Evolutionary conservation across 1,140 invertebrate species (phyloP), one percentile per base, ranked within the genome.

Genomic region (Himalopsyche phryganea): DNA sequence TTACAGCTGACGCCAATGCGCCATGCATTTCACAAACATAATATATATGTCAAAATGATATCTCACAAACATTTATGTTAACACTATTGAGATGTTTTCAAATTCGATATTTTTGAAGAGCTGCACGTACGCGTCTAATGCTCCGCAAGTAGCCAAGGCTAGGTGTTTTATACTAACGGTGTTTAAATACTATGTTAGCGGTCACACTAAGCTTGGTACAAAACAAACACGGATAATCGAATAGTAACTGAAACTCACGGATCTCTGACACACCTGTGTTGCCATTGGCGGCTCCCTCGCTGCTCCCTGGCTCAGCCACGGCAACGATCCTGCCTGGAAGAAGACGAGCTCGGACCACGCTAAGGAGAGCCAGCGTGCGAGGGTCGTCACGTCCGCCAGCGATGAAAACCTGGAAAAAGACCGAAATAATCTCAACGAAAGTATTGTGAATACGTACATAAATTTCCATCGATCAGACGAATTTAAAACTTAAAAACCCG

Each of bases 291-390:
- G 71, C 70, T 38, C 71, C 66, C n/a, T 63, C 45, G 9, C 77
- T 72, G 56, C 67, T 55, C 9, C 74, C 69, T 23, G 81, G 79
- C 67, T 89, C 85, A 13, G 83, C 81, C 1, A 90, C 75, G 1
- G 87, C 74, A 1, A 92, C 71, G 20, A 91, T 80, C 66, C 86
- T 81, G 41, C 85, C 86, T 0, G 89, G 86, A 50, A 91, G 77
- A 40, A 86, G 80, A 19, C 81, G 80, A 41, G 81, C 74, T 48
- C 85, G 81, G 18, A 89, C 83, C 20, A 84, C 84, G 55, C 80
- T 78, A 19, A 91, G 72, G 52, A 92, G 73, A 11, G 81, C 83
- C 63, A 84, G 69, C 0, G 89, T 89, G 13, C 86, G 82, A 6
- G 82, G 77, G 50, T 85, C 83, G 41, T 82, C 79, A 7, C 80